phyloP scores from a whole-genome alignment of 1,140 invertebrate species.

The Drosophila nikananu region DNA sequence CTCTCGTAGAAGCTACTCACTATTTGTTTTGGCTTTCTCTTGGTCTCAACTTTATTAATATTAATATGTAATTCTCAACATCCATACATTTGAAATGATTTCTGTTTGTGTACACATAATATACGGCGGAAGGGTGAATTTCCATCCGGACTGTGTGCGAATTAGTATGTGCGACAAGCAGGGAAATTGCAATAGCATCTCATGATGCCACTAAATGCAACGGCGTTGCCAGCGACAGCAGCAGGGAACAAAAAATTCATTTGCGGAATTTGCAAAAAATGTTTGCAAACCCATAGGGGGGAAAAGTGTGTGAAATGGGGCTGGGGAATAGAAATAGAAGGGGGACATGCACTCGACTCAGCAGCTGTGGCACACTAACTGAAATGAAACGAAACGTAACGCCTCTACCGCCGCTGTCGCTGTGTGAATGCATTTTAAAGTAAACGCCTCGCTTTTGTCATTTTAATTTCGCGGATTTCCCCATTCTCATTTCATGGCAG shows the following conservation, averaged over 20 bases:
- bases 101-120: constrained; percentile 9
- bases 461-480: constrained; percentile 82
- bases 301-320: constrained; percentile 1
- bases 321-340: constrained; percentile 10
- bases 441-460: constrained; percentile 79
- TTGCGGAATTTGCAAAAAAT: constrained; percentile 79
- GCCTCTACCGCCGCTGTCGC: constrained; percentile 4
- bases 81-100: not conserved
- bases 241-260: constrained; percentile 73
- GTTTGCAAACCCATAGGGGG: constrained; percentile 37
- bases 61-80: not conserved
- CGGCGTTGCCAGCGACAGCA: constrained; percentile 44
- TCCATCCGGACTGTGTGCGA: constrained; percentile 64
- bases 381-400: constrained; percentile 72
- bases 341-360: constrained; percentile 22
- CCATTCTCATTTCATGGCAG: constrained; percentile 62
- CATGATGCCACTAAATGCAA: constrained; percentile 83
- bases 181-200: constrained; percentile 84
- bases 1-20: not conserved
- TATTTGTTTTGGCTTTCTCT: not conserved
- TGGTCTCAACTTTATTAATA: not conserved
- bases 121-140: constrained; percentile 22
- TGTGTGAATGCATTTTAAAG: constrained; percentile 78
- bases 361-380: constrained; percentile 73
- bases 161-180: constrained; percentile 84